These are phyloP conservation scores for Chrysoperla carnea DNA, from an alignment of 1,140 invertebrate genomes.

Conservation along the genomic window DNA sequence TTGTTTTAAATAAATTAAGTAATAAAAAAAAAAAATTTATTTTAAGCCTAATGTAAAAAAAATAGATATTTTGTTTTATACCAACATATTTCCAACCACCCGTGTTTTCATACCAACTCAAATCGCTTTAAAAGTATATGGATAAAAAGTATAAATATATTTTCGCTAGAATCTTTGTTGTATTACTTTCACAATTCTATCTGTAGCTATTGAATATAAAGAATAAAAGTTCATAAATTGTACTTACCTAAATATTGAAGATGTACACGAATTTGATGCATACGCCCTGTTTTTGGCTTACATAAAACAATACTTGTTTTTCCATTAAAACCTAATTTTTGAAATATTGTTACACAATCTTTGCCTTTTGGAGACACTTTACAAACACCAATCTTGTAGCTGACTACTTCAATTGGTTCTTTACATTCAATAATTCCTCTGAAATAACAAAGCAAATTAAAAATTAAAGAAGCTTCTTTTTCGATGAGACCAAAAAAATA, in stretches of 20 bases:
- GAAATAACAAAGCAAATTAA: slow-evolving; percentile 17
- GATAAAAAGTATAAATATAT: too few species aligned
- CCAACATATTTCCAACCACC: too few species aligned
- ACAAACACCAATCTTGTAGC: slow-evolving; percentile 90
- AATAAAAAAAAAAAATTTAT: too few species aligned
- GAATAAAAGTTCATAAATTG: too few species aligned
- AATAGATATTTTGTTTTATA: too few species aligned
- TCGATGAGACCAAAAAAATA: background rate
- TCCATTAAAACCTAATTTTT: slow-evolving; percentile 68
- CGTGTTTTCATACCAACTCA: too few species aligned
- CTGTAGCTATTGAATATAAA: too few species aligned
- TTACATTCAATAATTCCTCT: slow-evolving; percentile 69
- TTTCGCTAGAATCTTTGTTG: too few species aligned
- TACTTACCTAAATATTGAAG: slow-evolving; percentile 83
- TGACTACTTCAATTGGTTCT: slow-evolving; percentile 85
- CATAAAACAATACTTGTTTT: slow-evolving; percentile 86
- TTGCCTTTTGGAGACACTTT: slow-evolving; percentile 82
- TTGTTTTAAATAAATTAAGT: too few species aligned
- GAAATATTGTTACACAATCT: slow-evolving; percentile 77
- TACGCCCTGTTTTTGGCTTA: slow-evolving; percentile 84
- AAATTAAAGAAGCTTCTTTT: background rate
- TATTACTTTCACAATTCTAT: too few species aligned
- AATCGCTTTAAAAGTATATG: too few species aligned
- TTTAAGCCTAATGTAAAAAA: too few species aligned
- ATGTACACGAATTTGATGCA: slow-evolving; percentile 99